Evolutionary conservation across 2,888 invertebrate genomes (phyloP), one percentile per base, ranked within the genome.

Genomic region (Drosophila ezoana): DNA sequence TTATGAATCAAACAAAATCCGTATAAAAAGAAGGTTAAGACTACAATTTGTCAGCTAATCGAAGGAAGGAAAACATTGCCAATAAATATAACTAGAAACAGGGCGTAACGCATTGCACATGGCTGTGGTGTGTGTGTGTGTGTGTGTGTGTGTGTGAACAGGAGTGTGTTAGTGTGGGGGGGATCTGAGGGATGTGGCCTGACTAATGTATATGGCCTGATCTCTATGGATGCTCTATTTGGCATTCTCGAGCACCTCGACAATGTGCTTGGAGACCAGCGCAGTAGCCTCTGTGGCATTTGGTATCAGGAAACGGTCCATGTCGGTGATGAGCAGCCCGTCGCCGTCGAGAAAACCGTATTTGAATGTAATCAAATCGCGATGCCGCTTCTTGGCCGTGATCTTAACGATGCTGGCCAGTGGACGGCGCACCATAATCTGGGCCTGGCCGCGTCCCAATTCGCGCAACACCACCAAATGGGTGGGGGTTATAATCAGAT

Each of bases 301-400:
- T 5, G 98, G 97, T 92, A 98, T 98, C 56, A 98, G 93, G 93
- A 98, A 97, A 76, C 96, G 94, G 93, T 98, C 98, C 96, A 97
- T 96, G 91, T 98, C 98, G 0, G 95, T 96, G 66, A 98, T 96
- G 66, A 96, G 93, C 38, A 97, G 93, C 44, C 95, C 95, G 85
- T 96, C 96, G 49, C 96, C 97, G 90, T 97, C 95, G 2, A 96
- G 95, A 61, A 95, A 94, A 4, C 98, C 98, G 91, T 99, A 99
- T 91, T 98, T 98, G 92, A 99, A 99, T 1, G 99, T 99, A 72
- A 99, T 98, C 83, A 99, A 93, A 92, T 99, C 98, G 0, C 99
- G 98, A 91, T 97, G 96, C 61, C 96, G 95, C 91, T 98, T 98
- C 91, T 98, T 98, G 11, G 98, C 98, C 1, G 99, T 99, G 71